A percentile compares a stretch with the other conserved stretches of the same genome.
Conservation (phyloP, 2,113 vertebrate genomes). For the Strix uralensis region DNA sequence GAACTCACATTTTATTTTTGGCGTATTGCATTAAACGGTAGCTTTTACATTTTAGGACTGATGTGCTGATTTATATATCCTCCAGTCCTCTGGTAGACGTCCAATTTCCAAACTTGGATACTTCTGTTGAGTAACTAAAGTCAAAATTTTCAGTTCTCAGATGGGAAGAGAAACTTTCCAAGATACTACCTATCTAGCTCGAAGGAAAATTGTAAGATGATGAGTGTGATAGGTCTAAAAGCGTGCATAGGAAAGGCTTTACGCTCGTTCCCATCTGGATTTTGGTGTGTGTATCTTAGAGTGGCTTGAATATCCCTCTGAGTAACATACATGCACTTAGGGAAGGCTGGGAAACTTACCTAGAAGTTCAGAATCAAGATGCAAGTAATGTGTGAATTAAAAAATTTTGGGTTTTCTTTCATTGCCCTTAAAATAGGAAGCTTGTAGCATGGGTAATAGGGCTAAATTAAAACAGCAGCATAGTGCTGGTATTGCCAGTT, state of each 20-base stretch:
- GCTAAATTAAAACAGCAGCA: background rate
- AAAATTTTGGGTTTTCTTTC: background rate
- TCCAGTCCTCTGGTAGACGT: background rate
- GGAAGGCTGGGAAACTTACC: background rate
- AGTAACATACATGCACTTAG: background rate
- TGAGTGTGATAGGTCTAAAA: background rate
- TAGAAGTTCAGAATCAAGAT: background rate
- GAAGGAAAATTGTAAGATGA: background rate
- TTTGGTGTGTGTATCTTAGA: background rate
- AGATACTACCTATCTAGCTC: background rate
- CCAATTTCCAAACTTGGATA: conserved; percentile 24
- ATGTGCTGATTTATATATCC: conserved; percentile 38
- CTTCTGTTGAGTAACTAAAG: background rate
- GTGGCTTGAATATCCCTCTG: background rate
- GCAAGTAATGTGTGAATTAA: background rate
- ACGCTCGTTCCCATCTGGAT: background rate
- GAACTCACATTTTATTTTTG: conserved; percentile 58
- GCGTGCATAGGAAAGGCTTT: background rate
- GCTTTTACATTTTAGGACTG: conserved; percentile 11
- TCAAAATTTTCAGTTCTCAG: background rate
- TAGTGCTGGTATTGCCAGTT: background rate
- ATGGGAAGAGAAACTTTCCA: background rate
- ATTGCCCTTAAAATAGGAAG: background rate
- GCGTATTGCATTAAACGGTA: conserved; percentile 25
- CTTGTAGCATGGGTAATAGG: accelerated